Evolutionary conservation across 1,140 invertebrate genomes (phyloP), one percentile per base, ranked within the genome.

Genomic region (Neotoxoptera formosana): DNA sequence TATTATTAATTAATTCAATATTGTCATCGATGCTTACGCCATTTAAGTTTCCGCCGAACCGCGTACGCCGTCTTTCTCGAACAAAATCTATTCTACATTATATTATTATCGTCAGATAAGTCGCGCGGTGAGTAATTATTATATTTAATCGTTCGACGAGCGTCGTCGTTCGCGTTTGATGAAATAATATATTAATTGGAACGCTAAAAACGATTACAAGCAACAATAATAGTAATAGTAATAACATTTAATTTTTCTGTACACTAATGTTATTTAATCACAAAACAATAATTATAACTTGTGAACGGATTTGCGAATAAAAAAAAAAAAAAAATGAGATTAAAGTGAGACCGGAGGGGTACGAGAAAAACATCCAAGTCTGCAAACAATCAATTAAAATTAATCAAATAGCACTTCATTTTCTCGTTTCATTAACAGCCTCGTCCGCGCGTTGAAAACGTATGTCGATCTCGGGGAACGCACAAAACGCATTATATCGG

Each of bases 361-460:
- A 36, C 14, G 20, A 34, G 34, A 23, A 36, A n/a, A 83, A 83
- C 76, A 83, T 47, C 84, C 41, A 41, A 86, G 25, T 86, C 41
- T 86, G 84, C 25, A 86, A 86, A 86, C 86, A 53, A 89, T 89
- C 87, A 53, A 89, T 89, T 89, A 89, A 89, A 89, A 89, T 53
- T 53, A 89, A 89, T 89, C 48, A 36, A 89, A 20, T 53, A 36
- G 48, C 87, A n/a, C 47, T 87, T 87, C 86, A 20, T 89, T 53
- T 89, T 89, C 87, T 89, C 48, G 48, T 89, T 89, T 53, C 20
- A 36, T 53, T 53, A 89, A 89, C 47, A 53, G n/a, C 87, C 87
- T 47, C n/a, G n/a, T n/a, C 25, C 21, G 25, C 84, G 20, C 87
- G 48, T 87, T 34, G 14, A n/a, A 87, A 87, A 87, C 20, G 45